Evolutionary conservation across 2,888 invertebrate genomes (phyloP).

Genomic region (Dasypogon diadema): DNA sequence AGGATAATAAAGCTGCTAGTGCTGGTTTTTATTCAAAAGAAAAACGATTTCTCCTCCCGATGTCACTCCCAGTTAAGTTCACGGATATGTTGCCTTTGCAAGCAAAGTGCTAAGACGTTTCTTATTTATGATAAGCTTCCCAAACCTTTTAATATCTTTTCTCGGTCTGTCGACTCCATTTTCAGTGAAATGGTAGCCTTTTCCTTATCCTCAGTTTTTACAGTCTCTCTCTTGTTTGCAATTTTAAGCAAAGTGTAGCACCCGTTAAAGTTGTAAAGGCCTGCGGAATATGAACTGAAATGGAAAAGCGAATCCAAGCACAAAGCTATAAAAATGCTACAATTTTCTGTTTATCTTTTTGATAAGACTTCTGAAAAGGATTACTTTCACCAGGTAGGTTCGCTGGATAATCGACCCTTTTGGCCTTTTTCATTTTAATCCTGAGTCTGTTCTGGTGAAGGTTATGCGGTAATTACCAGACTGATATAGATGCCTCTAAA

Average conservation of each 20-base stretch:
- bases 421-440: slow-evolving; percentile 11
- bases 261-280: neutral
- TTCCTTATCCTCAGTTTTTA: slow-evolving; percentile 20
- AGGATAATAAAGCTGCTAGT: slow-evolving; percentile 21
- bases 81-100: neutral
- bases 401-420: slow-evolving; percentile 3
- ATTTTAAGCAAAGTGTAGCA: slow-evolving; percentile 17
- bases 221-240: slow-evolving; percentile 36
- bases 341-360: slow-evolving; percentile 15
- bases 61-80: too few relatives aligned
- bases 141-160: slow-evolving; percentile 17
- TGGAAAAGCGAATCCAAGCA: slow-evolving; percentile 1
- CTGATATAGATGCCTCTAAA: neutral
- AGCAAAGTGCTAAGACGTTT: neutral
- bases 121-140: slow-evolving; percentile 28
- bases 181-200: slow-evolving; percentile 3
- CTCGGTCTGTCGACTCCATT: slow-evolving; percentile 25
- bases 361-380: slow-evolving; percentile 30
- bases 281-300: slow-evolving; percentile 12
- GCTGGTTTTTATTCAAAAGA: neutral
- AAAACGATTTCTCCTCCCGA: too few relatives aligned
- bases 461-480: neutral
- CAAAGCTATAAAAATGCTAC: slow-evolving; percentile 10
- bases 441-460: neutral
- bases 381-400: slow-evolving; percentile 16